Percentiles rank a stretch among this genome's conserved stretches.
phyloP scores from a whole-genome alignment of 2,113 vertebrate genomes.

The Montifringilla adamsi region DNA sequence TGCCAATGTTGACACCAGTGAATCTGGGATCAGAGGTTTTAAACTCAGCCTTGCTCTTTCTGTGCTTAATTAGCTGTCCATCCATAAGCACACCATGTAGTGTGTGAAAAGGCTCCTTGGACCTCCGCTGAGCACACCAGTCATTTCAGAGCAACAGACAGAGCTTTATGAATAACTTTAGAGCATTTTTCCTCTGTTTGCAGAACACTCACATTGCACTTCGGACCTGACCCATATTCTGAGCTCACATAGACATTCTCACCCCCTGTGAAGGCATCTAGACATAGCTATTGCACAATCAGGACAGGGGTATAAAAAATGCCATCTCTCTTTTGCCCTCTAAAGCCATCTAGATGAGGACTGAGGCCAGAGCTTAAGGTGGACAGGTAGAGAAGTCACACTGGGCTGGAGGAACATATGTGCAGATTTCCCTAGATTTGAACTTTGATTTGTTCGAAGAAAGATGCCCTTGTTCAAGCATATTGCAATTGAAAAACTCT shows the following conservation, averaged over 20 bases:
- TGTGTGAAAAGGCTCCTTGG: not conserved
- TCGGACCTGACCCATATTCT: not conserved
- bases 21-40: constrained; percentile 5
- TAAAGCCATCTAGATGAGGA: not conserved
- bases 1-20: not conserved
- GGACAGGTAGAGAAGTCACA: not conserved
- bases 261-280: not conserved
- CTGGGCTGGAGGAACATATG: not conserved
- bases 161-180: not conserved
- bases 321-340: not conserved
- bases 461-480: not conserved
- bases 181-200: not conserved
- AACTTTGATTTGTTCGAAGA: not conserved
- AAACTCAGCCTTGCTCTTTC: constrained; percentile 1
- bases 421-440: not conserved
- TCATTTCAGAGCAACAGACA: not conserved
- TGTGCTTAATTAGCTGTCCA: constrained; percentile 15
- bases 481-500: not conserved
- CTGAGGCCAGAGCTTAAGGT: not conserved
- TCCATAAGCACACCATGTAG: not conserved
- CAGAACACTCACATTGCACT: not conserved
- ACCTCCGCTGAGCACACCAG: not conserved
- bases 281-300: not conserved
- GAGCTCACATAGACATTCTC: not conserved
- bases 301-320: not conserved